Evolutionary conservation across 1,140 invertebrate genomes (phyloP).

Genomic region (Anastatus disparis): DNA sequence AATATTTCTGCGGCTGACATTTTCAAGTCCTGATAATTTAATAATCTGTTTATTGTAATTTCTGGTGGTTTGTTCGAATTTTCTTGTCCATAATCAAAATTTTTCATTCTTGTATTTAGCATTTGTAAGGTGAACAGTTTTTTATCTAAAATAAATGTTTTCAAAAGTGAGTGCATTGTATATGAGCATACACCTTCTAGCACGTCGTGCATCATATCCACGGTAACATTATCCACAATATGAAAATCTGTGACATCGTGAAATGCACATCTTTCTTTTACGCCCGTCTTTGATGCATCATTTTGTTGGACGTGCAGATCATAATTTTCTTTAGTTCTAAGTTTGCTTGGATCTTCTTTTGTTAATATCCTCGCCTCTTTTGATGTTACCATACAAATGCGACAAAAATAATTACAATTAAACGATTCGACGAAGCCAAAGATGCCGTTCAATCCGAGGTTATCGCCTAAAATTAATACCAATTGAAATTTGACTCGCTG

Average conservation of each 20-base stretch:
- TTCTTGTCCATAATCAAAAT: background rate
- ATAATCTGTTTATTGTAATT: background rate
- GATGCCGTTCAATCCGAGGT: background rate
- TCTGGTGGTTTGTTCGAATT: background rate
- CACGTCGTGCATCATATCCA: constrained; percentile 10
- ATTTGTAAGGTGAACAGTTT: constrained; percentile 9
- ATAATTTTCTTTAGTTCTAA: background rate
- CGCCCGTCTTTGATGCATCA: background rate
- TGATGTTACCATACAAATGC: background rate
- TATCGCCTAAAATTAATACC: background rate
- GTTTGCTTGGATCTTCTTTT: background rate
- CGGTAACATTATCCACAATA: background rate
- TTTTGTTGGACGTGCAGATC: background rate
- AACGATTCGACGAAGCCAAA: constrained; percentile 13
- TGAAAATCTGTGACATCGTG: background rate
- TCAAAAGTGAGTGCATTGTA: background rate
- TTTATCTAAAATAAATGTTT: constrained; percentile 21
- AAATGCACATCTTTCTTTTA: constrained; percentile 2
- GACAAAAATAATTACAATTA: background rate
- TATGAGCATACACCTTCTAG: constrained; percentile 2
- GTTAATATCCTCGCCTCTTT: background rate
- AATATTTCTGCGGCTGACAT: constrained; percentile 5
- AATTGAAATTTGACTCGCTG: constrained; percentile 2
- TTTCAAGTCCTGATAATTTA: constrained; percentile 12
- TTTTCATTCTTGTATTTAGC: constrained; percentile 4